Base-by-base conservation (phyloP, 1,140 invertebrate genomes). In the Drosophila mayri region DNA sequence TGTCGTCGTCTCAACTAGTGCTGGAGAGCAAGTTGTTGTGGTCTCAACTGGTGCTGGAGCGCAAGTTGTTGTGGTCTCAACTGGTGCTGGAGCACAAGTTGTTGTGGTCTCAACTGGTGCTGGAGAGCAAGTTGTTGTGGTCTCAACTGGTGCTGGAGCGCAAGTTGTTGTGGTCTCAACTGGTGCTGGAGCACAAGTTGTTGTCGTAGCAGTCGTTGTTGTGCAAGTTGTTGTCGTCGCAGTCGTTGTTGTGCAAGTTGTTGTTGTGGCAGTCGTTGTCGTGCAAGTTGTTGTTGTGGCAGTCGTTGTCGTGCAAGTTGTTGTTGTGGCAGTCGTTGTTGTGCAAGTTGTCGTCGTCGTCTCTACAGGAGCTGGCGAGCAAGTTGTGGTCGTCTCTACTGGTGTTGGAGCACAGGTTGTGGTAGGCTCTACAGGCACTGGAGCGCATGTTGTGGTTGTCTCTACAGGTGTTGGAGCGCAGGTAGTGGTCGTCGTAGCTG, bases 381-480 rank as follows among this genome's bases (percentile, higher is more conserved):
- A 37, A 5, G 35, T 37, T 12, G 35, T 40, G 2, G 41, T 44
- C 11, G 41, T 20, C 41, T 44, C 10, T 12, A 20, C 18, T 4
- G n/a, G 8, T 35, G 28, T 11, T 8, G 74, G 16, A 1, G 12
- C 12, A 3, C 60, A 57, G 5, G 61, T 55, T 22, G 58, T 61
- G 2, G 41, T 60, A 1, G 57, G 46, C 14, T 16, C 35, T 0
- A 2, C 41, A 2, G 41, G 41, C 6, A 50, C 38, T 20, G 58
- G 55, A 8, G 40, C 35, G 8, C 58, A 59, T 0, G 76, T 65
- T 4, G 77, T 76, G 0, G 65, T 65, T 0, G 70, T 68, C 3
- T 43, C 30, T 16, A 44, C 58, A 0, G 18, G 2, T 35, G 4
- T n/a, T 16, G 54, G 11, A 12, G 3, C 10, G 10, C 55, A 58